Conservation (phyloP, 2,888 invertebrate genomes). For the Nomada fucata region DNA sequence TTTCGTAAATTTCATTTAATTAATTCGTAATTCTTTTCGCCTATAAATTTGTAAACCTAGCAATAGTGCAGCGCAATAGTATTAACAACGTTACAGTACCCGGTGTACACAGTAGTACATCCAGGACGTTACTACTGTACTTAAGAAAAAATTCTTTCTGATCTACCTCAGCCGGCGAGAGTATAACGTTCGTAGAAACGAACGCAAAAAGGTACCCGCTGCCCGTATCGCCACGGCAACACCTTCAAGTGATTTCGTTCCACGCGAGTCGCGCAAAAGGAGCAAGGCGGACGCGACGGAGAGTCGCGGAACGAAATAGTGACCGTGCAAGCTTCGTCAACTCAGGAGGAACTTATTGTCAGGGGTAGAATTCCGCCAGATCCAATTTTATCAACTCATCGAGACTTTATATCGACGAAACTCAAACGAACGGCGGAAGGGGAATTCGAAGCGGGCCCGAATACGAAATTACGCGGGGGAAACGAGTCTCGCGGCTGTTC, state of each 20-base stretch:
- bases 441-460: constrained; percentile 46
- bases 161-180: no score
- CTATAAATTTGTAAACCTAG: no score
- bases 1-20: no score
- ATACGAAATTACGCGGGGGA: constrained; percentile 68
- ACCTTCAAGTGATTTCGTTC: constrained; percentile 22
- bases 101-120: no score
- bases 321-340: constrained; percentile 19
- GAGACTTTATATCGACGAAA: constrained; percentile 59
- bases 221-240: neutral
- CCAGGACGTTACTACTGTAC: no score
- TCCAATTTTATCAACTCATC: constrained; percentile 68
- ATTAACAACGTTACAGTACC: no score
- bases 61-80: no score
- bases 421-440: neutral
- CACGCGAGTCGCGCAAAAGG: neutral
- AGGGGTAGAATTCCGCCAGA: constrained; percentile 53
- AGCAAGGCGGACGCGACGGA: neutral
- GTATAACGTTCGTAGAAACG: neutral
- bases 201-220: neutral
- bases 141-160: no score
- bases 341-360: constrained; percentile 39
- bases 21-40: no score
- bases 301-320: constrained; percentile 6
- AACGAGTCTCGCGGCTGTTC: constrained; percentile 65